Conservation (phyloP, 2,888 invertebrate species). For the Biston stratarius region DNA sequence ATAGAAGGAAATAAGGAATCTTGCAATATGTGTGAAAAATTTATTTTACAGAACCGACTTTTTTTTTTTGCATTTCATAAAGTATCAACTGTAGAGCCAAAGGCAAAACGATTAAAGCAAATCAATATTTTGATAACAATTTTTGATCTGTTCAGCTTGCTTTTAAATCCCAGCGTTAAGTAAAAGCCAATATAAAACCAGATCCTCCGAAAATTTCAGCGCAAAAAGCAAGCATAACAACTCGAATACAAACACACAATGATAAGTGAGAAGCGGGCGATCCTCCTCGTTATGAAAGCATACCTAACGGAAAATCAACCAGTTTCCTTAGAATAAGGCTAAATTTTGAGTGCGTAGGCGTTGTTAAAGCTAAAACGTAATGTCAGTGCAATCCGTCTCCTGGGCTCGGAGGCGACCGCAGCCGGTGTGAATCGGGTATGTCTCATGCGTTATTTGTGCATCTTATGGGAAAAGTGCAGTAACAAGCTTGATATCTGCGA, state of each 20-base stretch:
- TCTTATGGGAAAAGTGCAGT: constrained; percentile 65
- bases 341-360: constrained; percentile 66
- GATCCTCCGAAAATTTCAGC: constrained; percentile 53
- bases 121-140: background rate
- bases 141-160: constrained; percentile 43
- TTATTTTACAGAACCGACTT: background rate
- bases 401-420: constrained; percentile 63
- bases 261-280: constrained; percentile 83
- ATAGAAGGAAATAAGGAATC: too few relatives aligned
- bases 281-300: constrained; percentile 76
- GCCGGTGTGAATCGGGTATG: constrained; percentile 85
- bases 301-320: constrained; percentile 72
- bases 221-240: constrained; percentile 84
- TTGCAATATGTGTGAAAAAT: background rate
- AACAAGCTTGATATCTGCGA: constrained; percentile 41
- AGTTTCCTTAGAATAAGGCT: constrained; percentile 59
- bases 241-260: constrained; percentile 79
- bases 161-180: constrained; percentile 27
- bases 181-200: constrained; percentile 41
- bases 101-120: background rate
- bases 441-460: constrained; percentile 71
- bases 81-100: background rate
- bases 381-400: constrained; percentile 63
- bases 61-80: background rate
- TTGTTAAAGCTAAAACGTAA: constrained; percentile 66